Percentiles rank a stretch among this genome's conserved stretches.
phyloP scores from a whole-genome alignment of 2,113 vertebrate genomes.

The Brachionichthys hirsutus region DNA sequence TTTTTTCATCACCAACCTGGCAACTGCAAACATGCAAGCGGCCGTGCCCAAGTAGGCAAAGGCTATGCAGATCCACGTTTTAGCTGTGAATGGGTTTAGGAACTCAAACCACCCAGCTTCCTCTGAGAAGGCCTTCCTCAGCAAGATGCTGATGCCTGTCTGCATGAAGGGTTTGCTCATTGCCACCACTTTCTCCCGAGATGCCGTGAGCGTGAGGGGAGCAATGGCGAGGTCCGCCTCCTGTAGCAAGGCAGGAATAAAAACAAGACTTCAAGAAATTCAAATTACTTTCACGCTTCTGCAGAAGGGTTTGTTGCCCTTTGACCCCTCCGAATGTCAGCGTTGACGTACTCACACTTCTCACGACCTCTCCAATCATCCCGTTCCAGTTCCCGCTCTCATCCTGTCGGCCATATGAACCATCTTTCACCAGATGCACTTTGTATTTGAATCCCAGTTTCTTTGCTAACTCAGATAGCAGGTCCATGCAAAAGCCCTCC shows the following conservation, averaged over 20 bases:
- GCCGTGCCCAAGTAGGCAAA: conserved; percentile 84
- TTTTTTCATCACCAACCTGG: conserved; percentile 72
- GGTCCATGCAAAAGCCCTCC: conserved; percentile 88
- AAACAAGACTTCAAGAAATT: neutral
- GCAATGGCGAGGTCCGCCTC: conserved; percentile 87
- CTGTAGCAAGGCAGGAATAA: conserved; percentile 52
- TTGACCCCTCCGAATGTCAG: neutral
- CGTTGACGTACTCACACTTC: conserved; percentile 72
- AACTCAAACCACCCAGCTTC: conserved; percentile 80
- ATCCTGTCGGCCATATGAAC: conserved; percentile 75
- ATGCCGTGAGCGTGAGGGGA: conserved; percentile 83
- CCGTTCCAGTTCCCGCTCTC: conserved; percentile 84
- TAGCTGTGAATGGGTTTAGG: conserved; percentile 82
- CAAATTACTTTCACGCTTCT: conserved; percentile 1
- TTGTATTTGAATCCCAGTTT: conserved; percentile 83
- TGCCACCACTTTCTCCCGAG: conserved; percentile 80
- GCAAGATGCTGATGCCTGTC: conserved; percentile 86
- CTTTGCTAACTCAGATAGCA: conserved; percentile 79
- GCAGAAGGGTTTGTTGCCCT: neutral
- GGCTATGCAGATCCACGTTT: conserved; percentile 85
- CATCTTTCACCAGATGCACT: conserved; percentile 82
- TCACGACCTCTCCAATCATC: conserved; percentile 85
- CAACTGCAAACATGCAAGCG: conserved; percentile 81
- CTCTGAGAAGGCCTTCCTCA: conserved; percentile 80
- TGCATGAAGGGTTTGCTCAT: conserved; percentile 90